A percentile compares a stretch with the other conserved stretches of the same genome.
These are phyloP conservation scores for Phaethon lepturus DNA, from an alignment of 2,113 vertebrate species.

Conservation along the genomic window DNA sequence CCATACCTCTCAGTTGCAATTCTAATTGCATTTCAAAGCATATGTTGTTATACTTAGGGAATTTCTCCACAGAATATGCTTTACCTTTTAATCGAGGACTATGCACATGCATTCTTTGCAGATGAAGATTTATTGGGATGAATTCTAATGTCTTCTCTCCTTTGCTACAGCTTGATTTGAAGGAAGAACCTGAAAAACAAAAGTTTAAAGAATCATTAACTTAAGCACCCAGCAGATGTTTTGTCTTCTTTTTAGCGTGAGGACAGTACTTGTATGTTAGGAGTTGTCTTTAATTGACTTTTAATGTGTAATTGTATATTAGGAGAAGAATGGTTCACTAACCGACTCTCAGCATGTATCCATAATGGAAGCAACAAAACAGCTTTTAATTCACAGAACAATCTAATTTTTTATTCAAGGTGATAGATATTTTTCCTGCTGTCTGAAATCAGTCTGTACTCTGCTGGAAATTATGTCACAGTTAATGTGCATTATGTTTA, in stretches of 20 bases:
- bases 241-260: not conserved
- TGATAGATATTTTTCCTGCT: conserved; percentile 5
- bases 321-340: conserved; percentile 23
- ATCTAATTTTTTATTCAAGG: conserved; percentile 31
- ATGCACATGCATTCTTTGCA: conserved; percentile 94
- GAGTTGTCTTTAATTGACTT: conserved; percentile 23
- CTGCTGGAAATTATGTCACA: conserved; percentile 24
- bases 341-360: conserved; percentile 35
- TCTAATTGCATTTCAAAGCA: not conserved
- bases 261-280: not conserved
- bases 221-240: conserved; percentile 29
- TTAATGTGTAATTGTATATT: conserved; percentile 22
- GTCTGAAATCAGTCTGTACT: conserved; percentile 1
- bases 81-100: conserved; percentile 92
- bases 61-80: not conserved
- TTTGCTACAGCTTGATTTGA: conserved; percentile 97
- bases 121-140: conserved; percentile 95
- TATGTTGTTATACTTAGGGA: not conserved
- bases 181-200: conserved; percentile 86
- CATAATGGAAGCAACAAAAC: not conserved
- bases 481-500: conserved; percentile 2
- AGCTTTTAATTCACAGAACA: conserved; percentile 57
- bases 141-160: conserved; percentile 96
- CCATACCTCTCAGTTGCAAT: not conserved
- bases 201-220: conserved; percentile 30